These are phyloP conservation scores for Piprites chloris DNA, from an alignment of 2,113 vertebrate genomes.

Conservation along the genomic window DNA sequence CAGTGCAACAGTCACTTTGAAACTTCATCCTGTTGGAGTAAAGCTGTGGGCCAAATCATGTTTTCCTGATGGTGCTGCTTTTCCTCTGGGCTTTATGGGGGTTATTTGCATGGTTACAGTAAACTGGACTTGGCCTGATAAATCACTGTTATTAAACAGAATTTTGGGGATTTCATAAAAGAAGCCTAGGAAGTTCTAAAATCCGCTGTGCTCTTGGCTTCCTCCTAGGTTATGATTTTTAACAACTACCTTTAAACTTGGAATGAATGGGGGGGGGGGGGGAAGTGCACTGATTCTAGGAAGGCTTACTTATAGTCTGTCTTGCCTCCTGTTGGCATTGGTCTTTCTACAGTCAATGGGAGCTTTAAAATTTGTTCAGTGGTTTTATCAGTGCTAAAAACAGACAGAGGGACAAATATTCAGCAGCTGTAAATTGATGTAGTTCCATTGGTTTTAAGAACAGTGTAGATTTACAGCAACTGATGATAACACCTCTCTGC, in stretches of 20 bases:
- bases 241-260: neutral
- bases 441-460: neutral
- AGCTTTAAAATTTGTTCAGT: neutral
- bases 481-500: neutral
- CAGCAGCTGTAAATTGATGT: neutral
- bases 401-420: neutral
- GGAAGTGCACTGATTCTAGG: neutral
- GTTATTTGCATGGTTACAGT: neutral
- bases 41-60: neutral
- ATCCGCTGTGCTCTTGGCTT: accelerated
- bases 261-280: accelerated
- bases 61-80: neutral
- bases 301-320: neutral
- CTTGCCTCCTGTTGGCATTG: neutral
- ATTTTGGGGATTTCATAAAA: neutral
- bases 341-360: neutral
- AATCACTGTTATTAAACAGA: neutral
- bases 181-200: neutral
- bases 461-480: neutral
- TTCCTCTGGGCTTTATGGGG: neutral
- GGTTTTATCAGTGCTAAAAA: neutral
- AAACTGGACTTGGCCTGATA: neutral
- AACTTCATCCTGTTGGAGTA: neutral
- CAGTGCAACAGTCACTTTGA: neutral
- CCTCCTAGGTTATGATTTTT: neutral